Percentiles rank a stretch among this genome's conserved stretches.
Conservation (phyloP, 2,888 invertebrate genomes). For the Taphrorychus bicolor region DNA sequence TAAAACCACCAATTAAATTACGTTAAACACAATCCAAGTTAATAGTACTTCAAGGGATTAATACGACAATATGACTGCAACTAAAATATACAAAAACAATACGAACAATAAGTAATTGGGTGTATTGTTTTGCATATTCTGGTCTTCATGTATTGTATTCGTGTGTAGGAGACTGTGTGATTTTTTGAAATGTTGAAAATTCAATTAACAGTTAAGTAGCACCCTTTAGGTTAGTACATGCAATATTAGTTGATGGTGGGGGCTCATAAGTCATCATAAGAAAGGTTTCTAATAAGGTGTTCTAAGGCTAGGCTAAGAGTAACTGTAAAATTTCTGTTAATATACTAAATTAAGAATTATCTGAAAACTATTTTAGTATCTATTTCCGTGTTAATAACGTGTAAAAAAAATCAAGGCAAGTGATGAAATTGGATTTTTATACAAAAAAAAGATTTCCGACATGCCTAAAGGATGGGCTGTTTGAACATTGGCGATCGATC, state of each 20-base stretch:
- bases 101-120: too few species aligned
- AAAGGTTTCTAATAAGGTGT: neutral
- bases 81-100: neutral
- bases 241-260: slow-evolving; percentile 27
- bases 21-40: neutral
- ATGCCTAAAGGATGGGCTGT: too few species aligned
- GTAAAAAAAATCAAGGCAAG: too few species aligned
- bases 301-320: slow-evolving; percentile 2
- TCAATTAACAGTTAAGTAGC: too few species aligned
- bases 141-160: neutral
- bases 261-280: neutral
- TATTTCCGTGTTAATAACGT: too few species aligned
- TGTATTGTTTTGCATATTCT: too few species aligned
- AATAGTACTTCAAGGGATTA: neutral
- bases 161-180: neutral
- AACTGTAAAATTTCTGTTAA: neutral
- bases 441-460: too few species aligned
- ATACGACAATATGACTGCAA: neutral
- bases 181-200: too few species aligned
- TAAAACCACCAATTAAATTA: neutral
- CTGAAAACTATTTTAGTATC: too few species aligned
- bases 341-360: too few species aligned
- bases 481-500: too few species aligned
- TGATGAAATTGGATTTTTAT: too few species aligned
- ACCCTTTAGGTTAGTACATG: slow-evolving; percentile 29